Percentiles rank a stretch among this genome's conserved stretches.
Conservation (phyloP, 2,113 vertebrate species). For the Neodon shergylaensis region DNA sequence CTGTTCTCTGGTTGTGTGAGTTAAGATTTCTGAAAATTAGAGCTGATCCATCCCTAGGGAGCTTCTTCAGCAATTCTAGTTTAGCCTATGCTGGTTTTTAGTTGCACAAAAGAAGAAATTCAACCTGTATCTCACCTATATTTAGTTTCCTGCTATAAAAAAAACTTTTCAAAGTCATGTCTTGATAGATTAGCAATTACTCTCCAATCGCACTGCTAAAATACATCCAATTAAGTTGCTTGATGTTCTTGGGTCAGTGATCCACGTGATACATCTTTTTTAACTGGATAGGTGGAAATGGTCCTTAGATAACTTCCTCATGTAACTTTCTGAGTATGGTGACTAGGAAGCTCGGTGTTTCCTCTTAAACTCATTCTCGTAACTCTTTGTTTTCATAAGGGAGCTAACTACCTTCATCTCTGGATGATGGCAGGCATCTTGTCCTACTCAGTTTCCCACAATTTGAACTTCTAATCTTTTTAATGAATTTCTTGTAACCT, state of each 20-base stretch:
- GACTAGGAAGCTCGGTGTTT: background rate
- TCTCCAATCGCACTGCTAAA: background rate
- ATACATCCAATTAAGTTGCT: background rate
- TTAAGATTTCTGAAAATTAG: constrained; percentile 17
- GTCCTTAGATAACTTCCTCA: background rate
- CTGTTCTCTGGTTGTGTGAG: background rate
- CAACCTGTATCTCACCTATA: background rate
- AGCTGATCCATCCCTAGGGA: background rate
- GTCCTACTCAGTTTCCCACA: background rate
- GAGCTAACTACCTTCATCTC: too few species aligned
- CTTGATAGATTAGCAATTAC: background rate
- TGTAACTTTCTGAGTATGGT: background rate
- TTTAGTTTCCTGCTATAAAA: background rate
- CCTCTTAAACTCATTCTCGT: background rate
- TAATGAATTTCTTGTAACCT: background rate
- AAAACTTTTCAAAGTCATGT: background rate
- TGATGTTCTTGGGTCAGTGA: background rate
- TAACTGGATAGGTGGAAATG: background rate
- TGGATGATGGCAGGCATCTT: background rate
- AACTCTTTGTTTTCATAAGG: background rate
- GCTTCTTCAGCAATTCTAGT: background rate
- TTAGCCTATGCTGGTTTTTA: constrained; percentile 17
- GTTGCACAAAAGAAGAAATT: background rate
- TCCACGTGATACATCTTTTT: background rate
- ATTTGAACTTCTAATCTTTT: background rate